Conservation (phyloP, 2,797 vertebrate genomes). For the Sebastes minor region DNA sequence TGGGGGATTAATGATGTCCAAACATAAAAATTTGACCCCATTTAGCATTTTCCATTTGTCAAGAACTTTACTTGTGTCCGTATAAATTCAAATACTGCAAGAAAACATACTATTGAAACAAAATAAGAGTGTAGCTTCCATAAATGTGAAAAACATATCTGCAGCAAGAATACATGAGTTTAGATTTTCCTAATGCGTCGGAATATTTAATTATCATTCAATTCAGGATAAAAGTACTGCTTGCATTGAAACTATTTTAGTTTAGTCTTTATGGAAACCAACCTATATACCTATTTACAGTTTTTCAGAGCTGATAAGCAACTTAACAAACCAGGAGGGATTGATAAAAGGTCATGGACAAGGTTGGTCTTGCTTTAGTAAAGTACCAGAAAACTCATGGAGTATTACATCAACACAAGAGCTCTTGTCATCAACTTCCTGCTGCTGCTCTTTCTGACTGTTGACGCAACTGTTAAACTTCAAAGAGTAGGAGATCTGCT, state of each 20-base stretch:
- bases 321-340: background rate
- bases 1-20: background rate
- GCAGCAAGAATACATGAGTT: background rate
- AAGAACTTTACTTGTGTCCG: background rate
- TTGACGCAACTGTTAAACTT: background rate
- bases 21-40: background rate
- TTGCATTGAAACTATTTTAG: background rate
- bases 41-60: background rate
- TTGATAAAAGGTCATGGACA: background rate
- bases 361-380: background rate
- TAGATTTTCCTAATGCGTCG: background rate
- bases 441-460: slow-evolving; percentile 3
- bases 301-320: background rate
- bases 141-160: background rate
- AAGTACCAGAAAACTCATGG: background rate
- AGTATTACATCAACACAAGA: slow-evolving; percentile 9
- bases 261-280: background rate
- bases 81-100: background rate
- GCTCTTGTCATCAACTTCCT: slow-evolving; percentile 15
- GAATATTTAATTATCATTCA: background rate
- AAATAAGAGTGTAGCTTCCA: background rate
- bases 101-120: background rate
- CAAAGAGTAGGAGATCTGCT: background rate
- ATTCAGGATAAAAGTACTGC: background rate
- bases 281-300: background rate